A percentile compares a stretch with the other conserved stretches of the same genome.
Conservation (phyloP, 2,113 vertebrate genomes). For the Tonatia bakeri region DNA sequence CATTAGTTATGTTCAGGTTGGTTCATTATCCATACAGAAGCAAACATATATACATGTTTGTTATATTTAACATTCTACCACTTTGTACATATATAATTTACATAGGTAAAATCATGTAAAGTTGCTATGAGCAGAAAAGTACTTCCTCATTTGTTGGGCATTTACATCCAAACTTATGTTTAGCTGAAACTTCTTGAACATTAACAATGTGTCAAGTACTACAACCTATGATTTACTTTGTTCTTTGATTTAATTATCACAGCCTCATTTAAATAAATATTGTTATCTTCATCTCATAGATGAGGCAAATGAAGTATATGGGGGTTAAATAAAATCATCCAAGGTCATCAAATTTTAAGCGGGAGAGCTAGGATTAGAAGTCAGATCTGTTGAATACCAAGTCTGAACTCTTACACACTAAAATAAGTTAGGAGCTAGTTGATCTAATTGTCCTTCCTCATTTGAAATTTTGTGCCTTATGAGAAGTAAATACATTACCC, state of each 20-base stretch:
- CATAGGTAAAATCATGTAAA: background rate
- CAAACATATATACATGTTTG: background rate
- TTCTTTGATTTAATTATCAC: background rate
- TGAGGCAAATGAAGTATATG: background rate
- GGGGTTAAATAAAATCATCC: background rate
- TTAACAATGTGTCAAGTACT: background rate
- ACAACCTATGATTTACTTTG: background rate
- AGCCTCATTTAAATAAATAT: background rate
- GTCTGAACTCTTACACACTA: background rate
- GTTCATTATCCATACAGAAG: background rate
- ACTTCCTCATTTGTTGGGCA: background rate
- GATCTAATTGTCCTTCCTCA: background rate
- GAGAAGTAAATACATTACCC: background rate
- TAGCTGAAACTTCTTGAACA: background rate
- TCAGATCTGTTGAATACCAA: background rate
- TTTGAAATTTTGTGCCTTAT: background rate
- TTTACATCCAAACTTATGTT: constrained; percentile 1
- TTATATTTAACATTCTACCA: constrained; percentile 4
- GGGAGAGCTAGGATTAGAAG: background rate
- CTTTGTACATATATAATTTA: background rate
- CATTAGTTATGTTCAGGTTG: constrained; percentile 2
- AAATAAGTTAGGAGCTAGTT: background rate
- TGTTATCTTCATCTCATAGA: background rate
- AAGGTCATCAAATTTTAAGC: background rate
- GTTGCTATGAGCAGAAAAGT: background rate